phyloP scores from a whole-genome alignment of 2,113 vertebrate genomes.

The Zosterops hypoxanthus region DNA sequence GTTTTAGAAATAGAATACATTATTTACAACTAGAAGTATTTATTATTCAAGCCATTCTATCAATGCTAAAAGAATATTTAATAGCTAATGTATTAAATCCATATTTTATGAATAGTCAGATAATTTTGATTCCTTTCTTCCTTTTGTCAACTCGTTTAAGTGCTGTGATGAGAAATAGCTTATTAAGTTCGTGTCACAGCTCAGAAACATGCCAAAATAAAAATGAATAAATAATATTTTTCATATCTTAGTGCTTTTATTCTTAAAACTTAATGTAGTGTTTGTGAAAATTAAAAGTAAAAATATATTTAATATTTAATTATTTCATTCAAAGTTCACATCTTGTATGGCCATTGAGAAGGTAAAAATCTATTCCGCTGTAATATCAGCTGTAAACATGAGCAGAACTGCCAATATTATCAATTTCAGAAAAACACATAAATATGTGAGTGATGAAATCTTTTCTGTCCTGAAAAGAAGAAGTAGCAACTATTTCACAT shows the following conservation, averaged over 20 bases:
- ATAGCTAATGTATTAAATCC: not conserved
- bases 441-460: not conserved
- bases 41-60: constrained; percentile 30
- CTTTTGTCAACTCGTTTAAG: not conserved
- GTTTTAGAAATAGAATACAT: constrained; percentile 9
- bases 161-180: not conserved
- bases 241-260: not conserved
- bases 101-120: constrained; percentile 19
- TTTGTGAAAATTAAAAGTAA: not conserved
- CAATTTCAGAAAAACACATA: not conserved
- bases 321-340: not conserved
- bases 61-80: constrained; percentile 32
- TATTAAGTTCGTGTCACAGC: not conserved
- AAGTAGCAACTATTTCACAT: not conserved
- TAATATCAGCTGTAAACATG: not conserved
- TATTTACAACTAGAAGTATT: constrained; percentile 9
- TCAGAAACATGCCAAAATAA: not conserved
- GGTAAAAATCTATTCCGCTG: not conserved
- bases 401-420: not conserved
- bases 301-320: not conserved
- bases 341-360: not conserved
- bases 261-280: not conserved
- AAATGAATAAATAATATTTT: not conserved
- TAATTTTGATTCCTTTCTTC: constrained; percentile 1
- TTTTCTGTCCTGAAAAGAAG: not conserved